These are phyloP conservation scores for Tretioscincus oriximinensis DNA, from an alignment of 2,113 vertebrate species.

Conservation along the genomic window DNA sequence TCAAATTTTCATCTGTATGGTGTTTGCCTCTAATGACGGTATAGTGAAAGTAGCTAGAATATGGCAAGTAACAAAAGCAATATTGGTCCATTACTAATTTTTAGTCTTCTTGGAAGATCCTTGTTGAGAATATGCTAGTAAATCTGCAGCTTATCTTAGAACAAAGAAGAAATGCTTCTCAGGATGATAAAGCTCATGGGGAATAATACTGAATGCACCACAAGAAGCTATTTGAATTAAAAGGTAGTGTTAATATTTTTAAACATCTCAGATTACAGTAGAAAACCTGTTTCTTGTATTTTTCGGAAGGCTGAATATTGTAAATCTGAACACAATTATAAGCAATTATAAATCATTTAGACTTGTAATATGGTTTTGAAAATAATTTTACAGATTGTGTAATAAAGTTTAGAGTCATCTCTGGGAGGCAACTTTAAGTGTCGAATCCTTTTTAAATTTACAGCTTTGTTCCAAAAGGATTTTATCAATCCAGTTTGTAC, in stretches of 20 bases:
- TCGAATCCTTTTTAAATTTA: conserved; percentile 12
- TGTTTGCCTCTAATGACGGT: neutral
- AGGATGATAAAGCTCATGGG: neutral
- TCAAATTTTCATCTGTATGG: neutral
- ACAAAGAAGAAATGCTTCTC: neutral
- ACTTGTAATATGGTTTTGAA: neutral
- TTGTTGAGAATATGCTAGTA: neutral
- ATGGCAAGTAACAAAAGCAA: neutral
- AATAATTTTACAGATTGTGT: conserved; percentile 6
- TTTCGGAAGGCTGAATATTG: neutral
- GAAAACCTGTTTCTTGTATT: neutral
- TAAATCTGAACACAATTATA: neutral
- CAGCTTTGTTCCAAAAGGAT: neutral
- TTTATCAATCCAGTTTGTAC: conserved; percentile 33
- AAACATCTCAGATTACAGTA: neutral
- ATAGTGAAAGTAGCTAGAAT: too few relatives aligned
- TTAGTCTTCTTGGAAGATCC: too few relatives aligned
- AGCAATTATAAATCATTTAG: neutral
- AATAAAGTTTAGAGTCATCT: conserved; percentile 6
- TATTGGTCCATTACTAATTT: too few relatives aligned
- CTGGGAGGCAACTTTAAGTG: neutral
- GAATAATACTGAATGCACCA: neutral
- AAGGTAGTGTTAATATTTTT: neutral
- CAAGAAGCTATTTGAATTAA: neutral
- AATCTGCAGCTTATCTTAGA: neutral